Evolutionary conservation across 2,888 invertebrate genomes (phyloP), one percentile per base, ranked within the genome.

Genomic region (Oegoconia quadripuncta): DNA sequence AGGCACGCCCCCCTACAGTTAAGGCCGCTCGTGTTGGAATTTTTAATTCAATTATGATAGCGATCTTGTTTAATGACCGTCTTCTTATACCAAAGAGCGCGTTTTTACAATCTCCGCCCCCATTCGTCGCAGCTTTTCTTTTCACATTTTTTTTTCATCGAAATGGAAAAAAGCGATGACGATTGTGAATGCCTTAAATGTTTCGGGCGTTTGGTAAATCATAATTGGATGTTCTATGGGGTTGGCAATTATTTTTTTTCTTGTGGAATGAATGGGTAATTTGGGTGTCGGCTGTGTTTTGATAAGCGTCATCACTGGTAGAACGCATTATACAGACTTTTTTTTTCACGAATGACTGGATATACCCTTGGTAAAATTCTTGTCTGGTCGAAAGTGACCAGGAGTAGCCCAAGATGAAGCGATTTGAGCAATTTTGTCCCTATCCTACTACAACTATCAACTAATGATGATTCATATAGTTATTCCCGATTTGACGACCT

Each of bases 41-140:
- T 84, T 86, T 86, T 86, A 87, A 87, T 87, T 87, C 86, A 87
- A 87, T 87, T 86, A 87, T 83, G 84, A 86, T 84, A 83, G 79
- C 80, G 75, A 86, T 86, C 84, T 77, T 82, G 80, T 80, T 83
- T 84, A 86, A 86, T 84, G 83, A 74, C 74, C 78, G 66, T 58
- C 70, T 70, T 68, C 73, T 73, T 70, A 71, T 55, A 66, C 70
- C 57, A 58, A 51, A 48, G 64, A 63, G 64, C 66, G 67, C 64
- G 66, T 71, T 74, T 71, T 65, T 71, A 67, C 69, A n/a, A 67
- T 65, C 59, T 55, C 58, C 53, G 52, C 46, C 55, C 46, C 32
- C 37, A 29, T 25, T 28, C 40, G 41, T 32, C 29, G 33, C 41
- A 32, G 43, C 41, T 34, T 39, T 49, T 43, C 45, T 48, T 52